Conservation (phyloP, 2,113 vertebrate genomes). For the Campylorhamphus procurvoides region DNA sequence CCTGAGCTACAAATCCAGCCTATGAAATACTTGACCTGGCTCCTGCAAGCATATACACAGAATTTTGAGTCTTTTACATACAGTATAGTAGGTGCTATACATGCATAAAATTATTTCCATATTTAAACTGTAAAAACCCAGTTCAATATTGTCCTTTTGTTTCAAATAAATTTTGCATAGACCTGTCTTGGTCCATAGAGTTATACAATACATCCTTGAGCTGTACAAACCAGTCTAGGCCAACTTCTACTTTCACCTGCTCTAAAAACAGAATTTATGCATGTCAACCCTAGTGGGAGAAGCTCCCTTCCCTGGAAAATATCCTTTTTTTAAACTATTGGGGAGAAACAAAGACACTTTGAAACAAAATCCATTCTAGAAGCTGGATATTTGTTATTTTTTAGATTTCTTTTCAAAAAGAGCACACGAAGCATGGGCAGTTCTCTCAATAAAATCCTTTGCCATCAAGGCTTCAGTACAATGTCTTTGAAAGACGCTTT, state of each 20-base stretch:
- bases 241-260: background rate
- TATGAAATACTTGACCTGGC: background rate
- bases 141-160: slow-evolving; percentile 36
- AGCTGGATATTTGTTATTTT: slow-evolving; percentile 29
- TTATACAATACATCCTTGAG: background rate
- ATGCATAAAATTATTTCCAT: slow-evolving; percentile 25
- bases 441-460: background rate
- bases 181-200: background rate
- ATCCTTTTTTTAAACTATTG: background rate
- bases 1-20: background rate
- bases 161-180: background rate
- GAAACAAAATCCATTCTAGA: background rate
- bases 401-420: background rate
- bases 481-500: slow-evolving; percentile 29
- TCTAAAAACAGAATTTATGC: background rate
- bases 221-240: background rate
- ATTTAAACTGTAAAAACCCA: background rate
- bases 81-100: background rate
- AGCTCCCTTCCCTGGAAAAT: background rate
- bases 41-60: background rate
- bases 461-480: background rate
- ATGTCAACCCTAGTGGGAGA: background rate
- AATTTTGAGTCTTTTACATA: background rate
- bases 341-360: background rate
- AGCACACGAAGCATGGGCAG: background rate